Conservation (phyloP, 37 sponge, comb jelly and placozoan genomes). For the Chondrilla cf. caribensis region DNA sequence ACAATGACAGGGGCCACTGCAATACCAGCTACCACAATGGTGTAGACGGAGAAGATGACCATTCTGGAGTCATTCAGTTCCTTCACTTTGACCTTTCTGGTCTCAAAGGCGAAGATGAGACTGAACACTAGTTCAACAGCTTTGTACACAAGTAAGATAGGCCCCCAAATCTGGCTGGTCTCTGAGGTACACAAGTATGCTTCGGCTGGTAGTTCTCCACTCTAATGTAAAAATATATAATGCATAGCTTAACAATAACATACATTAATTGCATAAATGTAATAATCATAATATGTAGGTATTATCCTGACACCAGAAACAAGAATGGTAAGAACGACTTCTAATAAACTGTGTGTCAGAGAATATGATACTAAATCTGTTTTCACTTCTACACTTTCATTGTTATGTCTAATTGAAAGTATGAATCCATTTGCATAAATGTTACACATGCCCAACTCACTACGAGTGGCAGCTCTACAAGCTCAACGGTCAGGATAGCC, state of each 20-base stretch:
- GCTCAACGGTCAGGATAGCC: conserved; percentile 27
- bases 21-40: conserved; percentile 50
- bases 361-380: no score
- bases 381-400: no score
- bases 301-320: background rate
- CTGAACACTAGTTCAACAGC: conserved; percentile 42
- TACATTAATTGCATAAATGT: background rate
- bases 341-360: no score
- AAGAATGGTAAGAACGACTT: no score
- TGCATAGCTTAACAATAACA: background rate
- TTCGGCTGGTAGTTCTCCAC: background rate
- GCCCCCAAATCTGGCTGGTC: conserved; percentile 8
- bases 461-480: conserved; percentile 16
- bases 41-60: conserved; percentile 56
- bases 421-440: no score
- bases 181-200: conserved; percentile 4
- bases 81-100: conserved; percentile 49
- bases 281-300: background rate
- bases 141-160: conserved; percentile 51
- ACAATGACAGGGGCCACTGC: conserved; percentile 41
- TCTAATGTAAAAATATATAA: no score
- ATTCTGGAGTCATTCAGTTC: conserved; percentile 61
- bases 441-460: no score
- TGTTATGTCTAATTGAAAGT: no score
- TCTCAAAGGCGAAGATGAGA: conserved; percentile 66